phyloP scores from a whole-genome alignment of 2,113 vertebrate species.

The Onychorhynchus coronatus region DNA sequence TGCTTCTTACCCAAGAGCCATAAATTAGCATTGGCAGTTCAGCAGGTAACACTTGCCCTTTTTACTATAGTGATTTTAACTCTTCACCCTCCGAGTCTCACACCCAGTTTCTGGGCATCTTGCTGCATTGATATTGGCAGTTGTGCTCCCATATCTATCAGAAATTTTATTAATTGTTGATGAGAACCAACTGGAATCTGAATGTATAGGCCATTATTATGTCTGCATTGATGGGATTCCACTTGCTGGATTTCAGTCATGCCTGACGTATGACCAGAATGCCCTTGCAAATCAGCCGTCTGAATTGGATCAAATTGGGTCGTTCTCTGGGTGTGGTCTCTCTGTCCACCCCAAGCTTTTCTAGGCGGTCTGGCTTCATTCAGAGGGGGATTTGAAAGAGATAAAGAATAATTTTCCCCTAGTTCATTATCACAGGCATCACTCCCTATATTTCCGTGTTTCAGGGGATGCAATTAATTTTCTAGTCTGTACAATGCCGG shows the following conservation, averaged over 20 bases:
- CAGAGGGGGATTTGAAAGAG: not conserved
- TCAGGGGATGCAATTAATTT: not conserved
- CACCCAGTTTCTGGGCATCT: not conserved
- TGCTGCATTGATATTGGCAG: not conserved
- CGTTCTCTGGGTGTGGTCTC: not conserved
- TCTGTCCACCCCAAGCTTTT: not conserved
- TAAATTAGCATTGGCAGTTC: not conserved
- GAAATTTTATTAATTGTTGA: not conserved
- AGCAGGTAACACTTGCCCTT: not conserved
- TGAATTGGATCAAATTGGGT: rapidly evolving
- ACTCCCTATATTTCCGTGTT: not conserved
- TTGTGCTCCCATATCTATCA: not conserved
- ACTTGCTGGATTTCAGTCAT: not conserved
- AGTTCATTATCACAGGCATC: not conserved
- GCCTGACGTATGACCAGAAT: not conserved
- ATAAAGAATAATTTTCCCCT: not conserved
- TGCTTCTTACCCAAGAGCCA: not conserved
- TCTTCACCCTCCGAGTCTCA: not conserved
- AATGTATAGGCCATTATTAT: not conserved
- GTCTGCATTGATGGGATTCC: not conserved
- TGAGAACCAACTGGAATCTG: not conserved
- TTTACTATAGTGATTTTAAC: not conserved
- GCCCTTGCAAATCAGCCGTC: not conserved
- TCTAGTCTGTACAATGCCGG: not conserved
- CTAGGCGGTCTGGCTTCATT: not conserved